Evolutionary conservation across 2,113 vertebrate genomes (phyloP), one percentile per base, ranked within the genome.

Genomic region (Rissa tridactyla): DNA sequence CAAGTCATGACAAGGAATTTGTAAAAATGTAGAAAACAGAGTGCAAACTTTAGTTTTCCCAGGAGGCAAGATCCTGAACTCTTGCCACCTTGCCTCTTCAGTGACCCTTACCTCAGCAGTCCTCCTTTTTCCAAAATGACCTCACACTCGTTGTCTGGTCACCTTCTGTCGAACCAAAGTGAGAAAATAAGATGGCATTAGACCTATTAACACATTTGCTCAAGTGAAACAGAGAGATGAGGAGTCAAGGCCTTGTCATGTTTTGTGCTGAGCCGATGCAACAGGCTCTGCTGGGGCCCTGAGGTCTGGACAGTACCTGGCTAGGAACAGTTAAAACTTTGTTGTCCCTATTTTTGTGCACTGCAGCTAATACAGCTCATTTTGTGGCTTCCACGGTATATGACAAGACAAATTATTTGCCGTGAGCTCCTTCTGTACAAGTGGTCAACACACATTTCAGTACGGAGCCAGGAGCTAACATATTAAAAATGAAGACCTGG

Each of bases 171-270:
- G 98, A 97, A n/a, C 93, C 95, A 97, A 98, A 98, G 98, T 99
- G 98, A 98, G 98, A 99, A 99, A 99, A 98, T 98, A 98, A 98
- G 98, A 98, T 99, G 98, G 98, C 98, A 97, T 98, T 98, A 98
- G 98, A 97, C 98, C 98, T 98, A 99, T 99, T 99, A 99, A 98
- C 98, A 99, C 98, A 61, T 98, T 97, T 98, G 96, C 90, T 97
- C 96, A 97, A 98, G 98, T 98, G 98, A 98, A 98, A 98, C 87
- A 94, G 97, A 97, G 95, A 97, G 64, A 94, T 73, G 58, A 79
- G n/a, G 71, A 94, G 85, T 87, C 91, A 88, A 97, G 96, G 97
- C 96, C 94, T 96, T 95, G 88, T 97, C 92, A 83, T 83, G 49
- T 90, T 96, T 82, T 84, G 22, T 77, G 85, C 83, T 95, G 81